Base-by-base conservation (phyloP, 2,888 invertebrate genomes). In the Anarsia innoxiella region DNA sequence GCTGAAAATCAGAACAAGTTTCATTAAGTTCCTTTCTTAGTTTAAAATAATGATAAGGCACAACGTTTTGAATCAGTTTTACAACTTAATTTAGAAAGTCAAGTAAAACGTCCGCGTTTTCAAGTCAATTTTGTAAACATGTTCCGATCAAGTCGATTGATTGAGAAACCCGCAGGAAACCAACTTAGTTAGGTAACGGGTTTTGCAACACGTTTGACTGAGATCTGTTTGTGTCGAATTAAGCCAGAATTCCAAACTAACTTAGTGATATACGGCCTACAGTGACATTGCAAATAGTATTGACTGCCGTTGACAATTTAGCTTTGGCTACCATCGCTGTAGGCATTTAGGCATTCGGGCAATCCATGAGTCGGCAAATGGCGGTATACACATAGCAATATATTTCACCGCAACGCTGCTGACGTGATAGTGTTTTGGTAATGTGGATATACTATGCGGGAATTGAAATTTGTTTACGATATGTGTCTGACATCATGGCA, bases 331-430 rank as follows among this genome's bases (percentile, higher is more conserved):
- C 19, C n/a, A n/a, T n/a, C n/a, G n/a, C n/a, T n/a, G n/a, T n/a
- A n/a, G n/a, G 31, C 23, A 26, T 14, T 26, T 33, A 26, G 26
- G 10, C 33, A 11, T 33, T 33, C 26, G 10, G 33, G 15, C 26
- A 26, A 33, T 26, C 13, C 33, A 33, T 33, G 33, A 33, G 6
- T 26, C 33, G 26, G 33, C 33, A 33, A 33, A 33, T 14, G 26
- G 2, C 13, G 30, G 10, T 30, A 14, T 2, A n/a, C 4, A 10
- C 15, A 11, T 9, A 13, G 33, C 26, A 13, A 33, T 33, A 33
- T 15, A 26, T 26, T 15, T 33, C 9, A 16, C 16, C 16, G 2
- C 27, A 12, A 9, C 26, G 9, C 13, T n/a, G 14, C 26, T 15
- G 26, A 10, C 15, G 9, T 12, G 19, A 13, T 33, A 5, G 12